Evolutionary conservation across 92 coral and sea anemone genomes (phyloP), one percentile per base, ranked within the genome.

Genomic region (Palythoa grandiflora): DNA sequence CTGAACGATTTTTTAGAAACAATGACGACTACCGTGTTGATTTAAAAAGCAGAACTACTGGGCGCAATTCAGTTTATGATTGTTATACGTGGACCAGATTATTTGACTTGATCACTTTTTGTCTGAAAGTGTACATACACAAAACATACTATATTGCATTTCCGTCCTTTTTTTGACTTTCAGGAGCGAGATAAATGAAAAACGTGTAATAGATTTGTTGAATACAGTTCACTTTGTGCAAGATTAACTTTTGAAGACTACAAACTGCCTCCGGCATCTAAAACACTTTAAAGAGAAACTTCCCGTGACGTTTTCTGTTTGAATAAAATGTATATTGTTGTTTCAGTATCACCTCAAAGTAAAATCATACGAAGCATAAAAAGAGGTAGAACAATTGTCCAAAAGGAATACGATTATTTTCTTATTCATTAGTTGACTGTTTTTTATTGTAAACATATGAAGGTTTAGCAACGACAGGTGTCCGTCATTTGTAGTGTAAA

Each of bases 401-500:
- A 36, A 68, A 11, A 20, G 36, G n/a, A 7, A 59, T 38, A 52
- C 13, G 53, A 39, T 17, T 28, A 12, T 61, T 68, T 44, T 81
- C 44, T 38, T 12, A 38, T 68, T 68, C 85, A 39, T 80, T 80
- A 61, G 73, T 51, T 47, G 85, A 68, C 28, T 60, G 85, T 61
- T 80, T 80, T 80, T 21, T 17, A 15, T 40, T 80, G 40, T 80
- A 80, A 38, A 68, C 86, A 81, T n/a, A 81, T 19, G 48, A 21
- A 38, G 52, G 61, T 47, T 68, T 40, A 21, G 61, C 10, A 19
- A 38, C 14, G 63, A 66, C 75, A 81, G 47, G 86, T 81, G 86
- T 48, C 86, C 75, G 65, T 81, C 86, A 81, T 15, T 57, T 35
- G 65, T 73, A 15, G 44, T 19, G 17, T 36, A 2, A 28, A 28